Base-by-base conservation (phyloP, 2,888 invertebrate species). In the Tyria jacobaeae region DNA sequence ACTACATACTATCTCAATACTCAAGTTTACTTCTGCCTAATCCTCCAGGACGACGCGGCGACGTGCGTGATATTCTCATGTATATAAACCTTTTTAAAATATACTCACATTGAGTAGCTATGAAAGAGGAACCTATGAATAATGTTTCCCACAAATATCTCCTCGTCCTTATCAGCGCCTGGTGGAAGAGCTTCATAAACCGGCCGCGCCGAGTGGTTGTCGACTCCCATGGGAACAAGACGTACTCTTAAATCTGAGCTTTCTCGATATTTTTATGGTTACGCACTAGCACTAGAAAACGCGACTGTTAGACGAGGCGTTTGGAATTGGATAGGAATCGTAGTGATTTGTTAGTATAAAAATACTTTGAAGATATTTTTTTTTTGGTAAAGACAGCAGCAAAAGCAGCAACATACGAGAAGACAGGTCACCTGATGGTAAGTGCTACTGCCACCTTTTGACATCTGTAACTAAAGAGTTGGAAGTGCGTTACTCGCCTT, bases 221-320 rank as follows among this genome's bases (percentile, higher is more conserved):
- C 27, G 73, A 62, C 64, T 66, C 76, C 70, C 58, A 15, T 7
- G 75, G 67, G 73, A 71, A 56, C 39, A 47, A 14, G 53, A 39
- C 47, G 53, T 2, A 44, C 64, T 73, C 68, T 64, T 73, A 73
- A 75, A 75, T 68, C 65, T 61, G 14, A 27, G 31, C 27, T 51
- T 51, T 48, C 44, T 41, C 60, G 37, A 71, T 73, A 75, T 65
- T 66, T 67, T 69, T 52, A 48, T 25, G 27, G 41, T 6, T 54
- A 64, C 73, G 69, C 73, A 75, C 73, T 65, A 24, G 25, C 48
- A 31, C 25, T 0, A 10, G 10, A 9, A 60, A 35, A 54, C 34
- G 57, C 34, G 14, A 35, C 27, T 24, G 27, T 31, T 21, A 31
- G 5, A 52, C 31, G 34, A 0, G 3, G 14, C 14, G 7, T 14